phyloP scores from a whole-genome alignment of 1,140 invertebrate species.

The Drosophila littoralis region DNA sequence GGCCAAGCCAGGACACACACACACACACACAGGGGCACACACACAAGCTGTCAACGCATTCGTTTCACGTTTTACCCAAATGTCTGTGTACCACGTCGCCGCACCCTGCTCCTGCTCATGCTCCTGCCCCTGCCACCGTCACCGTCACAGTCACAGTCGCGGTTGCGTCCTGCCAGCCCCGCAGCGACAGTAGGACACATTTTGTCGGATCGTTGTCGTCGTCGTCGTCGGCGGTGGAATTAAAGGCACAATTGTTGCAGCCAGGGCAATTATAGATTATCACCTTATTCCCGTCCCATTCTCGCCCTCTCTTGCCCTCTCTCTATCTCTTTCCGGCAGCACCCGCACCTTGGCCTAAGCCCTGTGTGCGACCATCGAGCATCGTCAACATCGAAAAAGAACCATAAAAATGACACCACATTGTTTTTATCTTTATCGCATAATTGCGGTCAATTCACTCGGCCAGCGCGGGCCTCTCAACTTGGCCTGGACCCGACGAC shows the following conservation, averaged over 20 bases:
- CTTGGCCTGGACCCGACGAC: conserved; percentile 12
- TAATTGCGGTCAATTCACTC: conserved; percentile 78
- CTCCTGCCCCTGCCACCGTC: neutral
- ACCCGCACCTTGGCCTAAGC: conserved; percentile 32
- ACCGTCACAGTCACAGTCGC: neutral
- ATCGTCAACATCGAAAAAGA: conserved; percentile 40
- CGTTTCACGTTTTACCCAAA: conserved; percentile 77
- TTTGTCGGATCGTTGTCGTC: conserved; percentile 35
- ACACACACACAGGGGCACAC: conserved; percentile 36
- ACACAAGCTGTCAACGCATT: conserved; percentile 77
- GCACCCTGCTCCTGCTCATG: neutral
- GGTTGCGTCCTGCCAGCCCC: conserved; percentile 29
- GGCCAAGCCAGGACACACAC: conserved; percentile 25
- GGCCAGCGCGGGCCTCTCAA: neutral
- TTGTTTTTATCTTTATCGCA: conserved; percentile 83
- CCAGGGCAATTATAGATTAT: conserved; percentile 80
- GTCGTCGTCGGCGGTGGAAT: conserved; percentile 52
- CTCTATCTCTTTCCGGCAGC: conserved; percentile 6
- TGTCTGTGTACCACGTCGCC: conserved; percentile 51
- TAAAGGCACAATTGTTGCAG: conserved; percentile 76
- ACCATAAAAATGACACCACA: conserved; percentile 82
- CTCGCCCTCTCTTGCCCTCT: neutral
- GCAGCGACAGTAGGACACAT: conserved; percentile 64
- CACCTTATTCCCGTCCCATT: conserved; percentile 50
- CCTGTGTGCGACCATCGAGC: conserved; percentile 31